These are phyloP conservation scores for Pitta sordida DNA, from an alignment of 2,113 vertebrate genomes.

Conservation along the genomic window DNA sequence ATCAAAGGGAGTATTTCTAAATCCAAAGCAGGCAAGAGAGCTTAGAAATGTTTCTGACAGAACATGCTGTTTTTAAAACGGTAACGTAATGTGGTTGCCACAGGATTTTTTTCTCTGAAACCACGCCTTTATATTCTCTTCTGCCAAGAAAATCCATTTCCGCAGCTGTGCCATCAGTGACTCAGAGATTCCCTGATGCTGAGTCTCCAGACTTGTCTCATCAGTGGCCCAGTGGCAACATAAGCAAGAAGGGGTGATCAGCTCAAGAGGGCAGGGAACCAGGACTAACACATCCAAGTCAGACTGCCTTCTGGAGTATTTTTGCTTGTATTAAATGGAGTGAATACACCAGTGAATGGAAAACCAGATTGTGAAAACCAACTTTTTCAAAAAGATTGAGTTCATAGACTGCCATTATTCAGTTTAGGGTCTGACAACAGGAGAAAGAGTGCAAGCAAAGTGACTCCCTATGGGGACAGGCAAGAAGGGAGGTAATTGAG, in stretches of 20 bases:
- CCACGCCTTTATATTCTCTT: not conserved
- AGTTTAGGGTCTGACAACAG: not conserved
- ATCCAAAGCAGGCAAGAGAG: not conserved
- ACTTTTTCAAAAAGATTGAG: not conserved
- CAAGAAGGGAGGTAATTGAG: not conserved
- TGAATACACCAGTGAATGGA: not conserved
- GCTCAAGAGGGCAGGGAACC: not conserved
- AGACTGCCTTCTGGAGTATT: not conserved
- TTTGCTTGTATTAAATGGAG: not conserved
- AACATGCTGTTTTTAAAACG: not conserved
- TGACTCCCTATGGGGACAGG: not conserved
- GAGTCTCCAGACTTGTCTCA: not conserved
- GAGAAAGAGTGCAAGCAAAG: not conserved
- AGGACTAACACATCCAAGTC: not conserved
- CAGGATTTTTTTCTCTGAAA: not conserved
- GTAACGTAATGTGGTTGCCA: accelerated
- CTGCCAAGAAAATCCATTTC: not conserved
- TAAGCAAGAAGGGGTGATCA: not conserved
- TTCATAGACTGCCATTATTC: not conserved
- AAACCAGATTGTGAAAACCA: not conserved
- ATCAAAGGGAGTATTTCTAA: not conserved
- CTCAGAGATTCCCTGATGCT: not conserved
- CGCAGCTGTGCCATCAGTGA: not conserved
- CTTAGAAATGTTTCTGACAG: not conserved
- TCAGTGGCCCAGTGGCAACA: not conserved